These are phyloP conservation scores for Mola mola DNA, from an alignment of 2,113 vertebrate genomes.

Conservation along the genomic window DNA sequence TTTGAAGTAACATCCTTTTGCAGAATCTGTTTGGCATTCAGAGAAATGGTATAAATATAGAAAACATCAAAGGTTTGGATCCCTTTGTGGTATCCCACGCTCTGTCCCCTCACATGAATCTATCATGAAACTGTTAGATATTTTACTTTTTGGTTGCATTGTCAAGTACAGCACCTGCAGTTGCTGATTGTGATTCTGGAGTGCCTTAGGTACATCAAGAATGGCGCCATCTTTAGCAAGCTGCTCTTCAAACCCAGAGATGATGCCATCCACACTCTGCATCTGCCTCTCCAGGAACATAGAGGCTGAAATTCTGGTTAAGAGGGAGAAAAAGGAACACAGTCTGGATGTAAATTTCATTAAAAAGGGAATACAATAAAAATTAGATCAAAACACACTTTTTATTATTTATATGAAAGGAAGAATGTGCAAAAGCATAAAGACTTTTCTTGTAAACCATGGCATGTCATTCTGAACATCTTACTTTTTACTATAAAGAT, in stretches of 20 bases:
- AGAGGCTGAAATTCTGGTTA: slow-evolving; percentile 84
- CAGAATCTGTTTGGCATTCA: slow-evolving; percentile 72
- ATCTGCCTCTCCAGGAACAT: slow-evolving; percentile 89
- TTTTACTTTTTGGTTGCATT: not conserved
- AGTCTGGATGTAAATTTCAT: too few species aligned
- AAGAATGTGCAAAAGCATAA: too few species aligned
- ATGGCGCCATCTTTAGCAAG: slow-evolving; percentile 83
- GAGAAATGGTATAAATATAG: not conserved
- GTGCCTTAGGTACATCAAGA: slow-evolving; percentile 75
- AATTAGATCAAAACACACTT: too few species aligned
- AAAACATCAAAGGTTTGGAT: not conserved
- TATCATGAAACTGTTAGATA: not conserved
- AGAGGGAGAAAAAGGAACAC: slow-evolving; percentile 8
- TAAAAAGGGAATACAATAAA: too few species aligned
- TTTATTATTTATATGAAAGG: too few species aligned
- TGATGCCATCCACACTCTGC: slow-evolving; percentile 77
- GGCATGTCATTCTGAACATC: slow-evolving; percentile 32
- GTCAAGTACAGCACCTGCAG: slow-evolving; percentile 83
- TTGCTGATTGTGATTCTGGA: slow-evolving; percentile 79
- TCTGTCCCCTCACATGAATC: not conserved
- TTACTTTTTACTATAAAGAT: slow-evolving; percentile 91
- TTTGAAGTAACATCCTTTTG: slow-evolving; percentile 79
- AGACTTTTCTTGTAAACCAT: not conserved
- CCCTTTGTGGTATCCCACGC: not conserved
- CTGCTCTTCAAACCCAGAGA: slow-evolving; percentile 84